Base-by-base conservation (phyloP, 1,140 invertebrate genomes). In the Orchesella cincta region DNA sequence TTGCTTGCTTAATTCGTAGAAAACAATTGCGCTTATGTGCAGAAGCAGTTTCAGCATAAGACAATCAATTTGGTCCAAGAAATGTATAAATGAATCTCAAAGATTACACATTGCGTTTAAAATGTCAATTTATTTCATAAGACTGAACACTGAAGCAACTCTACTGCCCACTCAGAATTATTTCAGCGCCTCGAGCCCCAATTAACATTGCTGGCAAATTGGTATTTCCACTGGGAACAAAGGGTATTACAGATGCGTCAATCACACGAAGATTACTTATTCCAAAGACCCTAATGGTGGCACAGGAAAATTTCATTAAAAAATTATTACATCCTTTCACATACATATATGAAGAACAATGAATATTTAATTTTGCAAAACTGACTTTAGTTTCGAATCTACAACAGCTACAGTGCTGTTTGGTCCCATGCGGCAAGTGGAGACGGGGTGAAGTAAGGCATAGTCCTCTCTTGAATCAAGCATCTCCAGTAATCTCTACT, bases 341-440 rank as follows among this genome's bases (percentile, higher is more conserved):
- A 8, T 46, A 8, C 18, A 46, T 8, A 8, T 18, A 5, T 46
- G 39, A 46, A 8, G 18, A 46, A 5, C 14, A 12, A 57, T 57
- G 23, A 57, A 18, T 3, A 57, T 3, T 5, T 23, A 18, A 8
- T 14, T 14, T 18, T 18, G 8, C 23, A 8, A n/a, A n/a, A 67
- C 8, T 67, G 39, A 82, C 72, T 89, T 86, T 0, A 95, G 86
- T 82, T 93, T 88, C 12, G 92, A 90, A 85, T 97, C 95, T 0
- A 97, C 95, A 0, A 97, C 96, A 0, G 94, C 93, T 2, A 91
- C 90, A 14, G 89, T 87, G 84, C 96, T 94, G 64, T 90, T 90
- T 0, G 92, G 92, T 0, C 95, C 96, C 96, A 98, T 98, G 84
- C 96, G 97, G 73, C 92, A 93, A 0, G 95, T 97, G 0, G 94